Evolutionary conservation across 2,888 invertebrate species (phyloP).

Genomic region (Oxytorus armatus): DNA sequence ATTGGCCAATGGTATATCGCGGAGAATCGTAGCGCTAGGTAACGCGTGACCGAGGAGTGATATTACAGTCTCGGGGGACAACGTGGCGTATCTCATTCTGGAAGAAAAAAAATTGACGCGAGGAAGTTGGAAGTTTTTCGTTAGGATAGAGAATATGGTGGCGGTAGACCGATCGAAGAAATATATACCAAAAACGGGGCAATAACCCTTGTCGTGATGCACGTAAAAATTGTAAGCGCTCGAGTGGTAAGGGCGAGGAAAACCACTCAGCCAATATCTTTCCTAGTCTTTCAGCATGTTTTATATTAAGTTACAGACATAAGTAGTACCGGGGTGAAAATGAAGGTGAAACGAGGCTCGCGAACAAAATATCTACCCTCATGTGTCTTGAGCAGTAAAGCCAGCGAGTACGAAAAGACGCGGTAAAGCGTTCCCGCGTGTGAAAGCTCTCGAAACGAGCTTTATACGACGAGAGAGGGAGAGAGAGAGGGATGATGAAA

Average conservation of each 20-base stretch:
- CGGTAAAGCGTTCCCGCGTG: neutral
- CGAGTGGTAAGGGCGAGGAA: neutral
- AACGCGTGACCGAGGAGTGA: constrained; percentile 9
- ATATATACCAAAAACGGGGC: too few species aligned
- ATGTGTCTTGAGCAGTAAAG: neutral
- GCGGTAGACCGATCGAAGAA: too few species aligned
- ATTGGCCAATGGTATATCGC: too few species aligned
- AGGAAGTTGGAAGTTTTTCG: constrained; percentile 3
- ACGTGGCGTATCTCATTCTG: constrained; percentile 14
- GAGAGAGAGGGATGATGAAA: neutral
- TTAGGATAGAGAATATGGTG: constrained; percentile 11
- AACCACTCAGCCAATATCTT: too few species aligned
- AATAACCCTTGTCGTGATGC: too few species aligned
- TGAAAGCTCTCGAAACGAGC: constrained; percentile 32
- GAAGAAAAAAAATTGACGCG: too few species aligned
- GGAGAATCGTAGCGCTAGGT: too few species aligned
- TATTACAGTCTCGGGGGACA: constrained; percentile 18
- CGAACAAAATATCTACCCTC: neutral
- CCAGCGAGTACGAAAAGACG: neutral
- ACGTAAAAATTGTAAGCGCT: neutral
- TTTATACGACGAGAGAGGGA: constrained; percentile 10
- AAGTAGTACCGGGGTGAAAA: neutral
- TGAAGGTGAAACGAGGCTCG: neutral
- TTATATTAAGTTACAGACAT: too few species aligned
- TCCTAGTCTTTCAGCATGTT: too few species aligned